phyloP scores from a whole-genome alignment of 2,113 vertebrate genomes.

The Cairina moschata region DNA sequence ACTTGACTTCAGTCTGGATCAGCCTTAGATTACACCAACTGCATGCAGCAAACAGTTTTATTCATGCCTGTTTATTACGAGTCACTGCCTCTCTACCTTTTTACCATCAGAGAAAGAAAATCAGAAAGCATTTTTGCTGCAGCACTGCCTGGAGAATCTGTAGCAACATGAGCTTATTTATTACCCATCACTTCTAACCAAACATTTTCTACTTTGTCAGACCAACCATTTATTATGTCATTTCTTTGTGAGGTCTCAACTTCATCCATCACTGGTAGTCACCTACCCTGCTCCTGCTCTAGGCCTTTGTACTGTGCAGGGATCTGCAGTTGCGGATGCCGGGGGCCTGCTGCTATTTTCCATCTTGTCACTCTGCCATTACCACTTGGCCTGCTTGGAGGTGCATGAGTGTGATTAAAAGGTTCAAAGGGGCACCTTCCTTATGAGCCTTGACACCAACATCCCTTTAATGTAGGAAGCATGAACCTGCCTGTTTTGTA shows the following conservation, averaged over 20 bases:
- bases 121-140: background rate
- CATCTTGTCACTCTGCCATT: background rate
- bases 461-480: background rate
- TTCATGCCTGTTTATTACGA: background rate
- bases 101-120: constrained; percentile 12
- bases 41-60: background rate
- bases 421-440: background rate
- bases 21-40: background rate
- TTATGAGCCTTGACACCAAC: background rate
- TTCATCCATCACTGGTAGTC: background rate
- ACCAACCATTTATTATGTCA: constrained; percentile 17
- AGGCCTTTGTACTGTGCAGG: background rate
- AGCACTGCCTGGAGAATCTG: constrained; percentile 21
- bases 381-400: background rate
- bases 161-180: constrained; percentile 43
- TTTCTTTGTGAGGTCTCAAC: constrained; percentile 11
- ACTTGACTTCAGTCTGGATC: background rate
- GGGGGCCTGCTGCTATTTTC: background rate
- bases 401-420: background rate
- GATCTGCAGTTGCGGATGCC: fast-evolving
- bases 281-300: background rate
- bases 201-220: constrained; percentile 32
- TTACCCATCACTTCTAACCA: background rate
- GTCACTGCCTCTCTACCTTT: background rate
- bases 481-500: background rate